These are phyloP conservation scores for Cryptotis parvus DNA, from an alignment of 2,113 vertebrate genomes.

Conservation along the genomic window DNA sequence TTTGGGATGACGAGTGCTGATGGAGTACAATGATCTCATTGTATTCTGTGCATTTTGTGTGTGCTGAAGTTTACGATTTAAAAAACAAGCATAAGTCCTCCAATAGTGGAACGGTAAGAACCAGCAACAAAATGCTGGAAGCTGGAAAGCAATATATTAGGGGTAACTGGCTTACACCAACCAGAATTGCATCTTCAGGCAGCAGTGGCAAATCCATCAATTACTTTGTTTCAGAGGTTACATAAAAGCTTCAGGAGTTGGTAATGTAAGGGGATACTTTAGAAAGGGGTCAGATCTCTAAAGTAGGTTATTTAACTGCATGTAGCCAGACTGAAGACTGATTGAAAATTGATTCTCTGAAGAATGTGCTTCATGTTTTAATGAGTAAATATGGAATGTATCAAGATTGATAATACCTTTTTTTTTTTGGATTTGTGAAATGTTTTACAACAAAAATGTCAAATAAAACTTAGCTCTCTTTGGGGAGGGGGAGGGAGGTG, in stretches of 20 bases:
- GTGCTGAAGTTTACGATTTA: constrained; percentile 1
- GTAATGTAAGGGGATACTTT: neutral
- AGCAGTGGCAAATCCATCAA: neutral
- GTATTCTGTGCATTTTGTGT: neutral
- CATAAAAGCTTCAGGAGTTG: neutral
- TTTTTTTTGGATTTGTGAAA: constrained; percentile 24
- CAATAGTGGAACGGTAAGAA: neutral
- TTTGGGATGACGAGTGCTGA: neutral
- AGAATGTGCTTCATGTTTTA: neutral
- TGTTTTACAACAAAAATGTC: constrained; percentile 33
- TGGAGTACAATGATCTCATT: neutral
- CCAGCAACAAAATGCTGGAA: constrained; percentile 25
- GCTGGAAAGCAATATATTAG: neutral
- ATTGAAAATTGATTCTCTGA: no score
- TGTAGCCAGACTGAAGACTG: neutral
- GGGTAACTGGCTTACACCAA: neutral
- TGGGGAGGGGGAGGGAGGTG: no score
- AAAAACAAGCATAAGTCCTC: neutral
- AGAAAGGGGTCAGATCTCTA: neutral
- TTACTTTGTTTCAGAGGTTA: neutral
- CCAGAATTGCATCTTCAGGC: neutral
- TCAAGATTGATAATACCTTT: neutral
- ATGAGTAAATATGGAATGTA: neutral
- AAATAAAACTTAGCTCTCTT: constrained; percentile 27
- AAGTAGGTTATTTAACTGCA: neutral